Evolutionary conservation across 2,113 vertebrate species (phyloP).

Genomic region (Clupea harengus): DNA sequence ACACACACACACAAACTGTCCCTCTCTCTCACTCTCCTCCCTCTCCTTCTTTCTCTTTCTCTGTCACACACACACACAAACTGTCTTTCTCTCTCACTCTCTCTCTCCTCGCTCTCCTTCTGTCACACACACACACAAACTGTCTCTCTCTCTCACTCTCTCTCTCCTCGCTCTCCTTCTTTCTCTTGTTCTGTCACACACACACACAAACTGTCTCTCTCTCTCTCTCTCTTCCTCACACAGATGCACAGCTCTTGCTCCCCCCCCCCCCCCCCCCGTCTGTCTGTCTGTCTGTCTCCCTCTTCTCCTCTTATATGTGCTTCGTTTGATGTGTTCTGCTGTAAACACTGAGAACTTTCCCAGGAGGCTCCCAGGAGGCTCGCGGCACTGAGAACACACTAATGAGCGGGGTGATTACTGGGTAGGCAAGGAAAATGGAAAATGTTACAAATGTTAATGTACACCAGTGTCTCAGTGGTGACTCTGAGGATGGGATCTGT

Average conservation of each 20-base stretch:
- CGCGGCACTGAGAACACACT: conserved; percentile 65
- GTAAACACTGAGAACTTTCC: conserved; percentile 67
- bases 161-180: neutral
- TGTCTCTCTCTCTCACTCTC: neutral
- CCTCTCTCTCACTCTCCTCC: neutral
- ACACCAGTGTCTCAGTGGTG: conserved; percentile 57
- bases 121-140: neutral
- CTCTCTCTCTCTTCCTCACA: neutral
- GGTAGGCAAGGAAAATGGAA: conserved; percentile 65
- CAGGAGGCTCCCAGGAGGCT: conserved; percentile 60
- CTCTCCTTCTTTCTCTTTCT: neutral
- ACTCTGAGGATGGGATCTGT: conserved; percentile 8
- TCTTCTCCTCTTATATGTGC: conserved; percentile 36
- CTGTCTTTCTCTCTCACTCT: too few species aligned
- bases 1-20: neutral
- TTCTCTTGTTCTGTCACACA: neutral
- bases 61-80: neutral
- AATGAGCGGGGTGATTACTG: conserved; percentile 74
- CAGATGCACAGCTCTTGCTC: neutral
- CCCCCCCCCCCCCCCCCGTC: neutral
- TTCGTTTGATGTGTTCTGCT: conserved; percentile 67
- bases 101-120: neutral
- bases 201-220: neutral
- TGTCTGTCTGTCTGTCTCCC: conserved; percentile 36
- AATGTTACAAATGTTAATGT: conserved; percentile 70